Base-by-base conservation (phyloP, 1,140 invertebrate species). In the Colletes latitarsis region DNA sequence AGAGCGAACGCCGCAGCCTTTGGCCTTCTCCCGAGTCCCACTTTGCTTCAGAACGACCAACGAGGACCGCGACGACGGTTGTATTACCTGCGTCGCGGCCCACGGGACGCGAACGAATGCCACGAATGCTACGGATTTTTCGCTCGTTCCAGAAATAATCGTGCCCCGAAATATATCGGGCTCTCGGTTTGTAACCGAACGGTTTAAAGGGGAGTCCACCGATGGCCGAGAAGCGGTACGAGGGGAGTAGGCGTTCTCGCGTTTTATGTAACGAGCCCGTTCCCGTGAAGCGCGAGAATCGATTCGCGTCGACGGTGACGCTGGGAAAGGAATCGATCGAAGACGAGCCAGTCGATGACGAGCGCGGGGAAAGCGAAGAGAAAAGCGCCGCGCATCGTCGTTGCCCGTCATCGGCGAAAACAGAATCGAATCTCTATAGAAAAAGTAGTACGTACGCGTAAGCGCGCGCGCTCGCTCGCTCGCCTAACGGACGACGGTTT, bases 1-100 rank as follows among this genome's bases (percentile, higher is more conserved):
- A 41, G 19, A 57, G 49, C 43, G 43, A 46, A 5, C 46, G 57
- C 46, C 55, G 46, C 81, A 52, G 55, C 43, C 53, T 64, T 55
- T 74, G 77, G 69, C 77, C 77, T 64, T 79, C 77, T 49, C 19
- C 14, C n/a, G 69, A 79, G 77, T 64, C 77, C 79, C 74, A 77
- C 66, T 81, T 81, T 46, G 64, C 64, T 2, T 30, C n/a, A 19
- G 52, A 14, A 55, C 58, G 55, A 68, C 63, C 21, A 3, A 21
- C 39, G 60, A 30, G 10, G 21, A 58, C 57, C 39, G 5, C 46
- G 17, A n/a, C 19, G 14, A 30, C 21, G 43, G 52, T 49, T 57
- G 5, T 49, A 52, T 77, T 62, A 70, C 66, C 66, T 70, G 75
- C 8, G 30, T 6, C 39, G 8, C 14, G 57, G 0, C 4, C 15